Base-by-base conservation (phyloP, 2,888 invertebrate species). In the Sicus ferrugineus region DNA sequence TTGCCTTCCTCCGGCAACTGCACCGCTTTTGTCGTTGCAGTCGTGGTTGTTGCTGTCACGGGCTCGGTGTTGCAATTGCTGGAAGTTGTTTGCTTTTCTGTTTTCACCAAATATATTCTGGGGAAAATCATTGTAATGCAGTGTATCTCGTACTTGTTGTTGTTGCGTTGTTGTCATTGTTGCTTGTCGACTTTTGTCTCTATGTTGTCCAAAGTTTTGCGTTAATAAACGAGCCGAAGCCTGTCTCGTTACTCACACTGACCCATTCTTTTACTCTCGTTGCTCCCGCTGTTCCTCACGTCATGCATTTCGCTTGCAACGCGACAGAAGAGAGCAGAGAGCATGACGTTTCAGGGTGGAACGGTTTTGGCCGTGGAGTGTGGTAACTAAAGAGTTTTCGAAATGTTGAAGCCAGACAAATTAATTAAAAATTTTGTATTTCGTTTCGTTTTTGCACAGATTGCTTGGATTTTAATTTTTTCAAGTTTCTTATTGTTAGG, bases 391-490 rank as follows among this genome's bases (percentile, higher is more conserved):
- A 2, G 34, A 14, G 34, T 9, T 34, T 34, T 34, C 34, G 34
- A 34, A 34, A n/a, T 52, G 16, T 52, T 11, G 4, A 52, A 4
- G 19, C 21, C 19, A 52, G 16, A 7, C 50, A 3, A 52, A 7
- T 52, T 52, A 52, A 52, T 52, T 52, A n/a, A 52, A n/a, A 52
- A 21, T 52, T 52, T 23, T 52, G 34, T 52, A 19, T 48, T 48
- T 48, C 2, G n/a, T 11, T n/a, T 28, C 21, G 21, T 56, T 56
- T 26, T 56, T 56, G 1, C 2, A 23, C 26, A 9, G 1, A 28
- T 28, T 2, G 9, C 26, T 28, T 28, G 26, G 28, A 9, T 52
- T 56, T 14, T 34, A 34, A 9, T n/a, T 3, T n/a, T 50, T 11
- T 21, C 21, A 9, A 50, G 9, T 50, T 4, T 50, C 0, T 23